A percentile compares a stretch with the other conserved stretches of the same genome.
phyloP scores from a whole-genome alignment of 2,888 invertebrate genomes.

The Lepidocyrtoides sp. region DNA sequence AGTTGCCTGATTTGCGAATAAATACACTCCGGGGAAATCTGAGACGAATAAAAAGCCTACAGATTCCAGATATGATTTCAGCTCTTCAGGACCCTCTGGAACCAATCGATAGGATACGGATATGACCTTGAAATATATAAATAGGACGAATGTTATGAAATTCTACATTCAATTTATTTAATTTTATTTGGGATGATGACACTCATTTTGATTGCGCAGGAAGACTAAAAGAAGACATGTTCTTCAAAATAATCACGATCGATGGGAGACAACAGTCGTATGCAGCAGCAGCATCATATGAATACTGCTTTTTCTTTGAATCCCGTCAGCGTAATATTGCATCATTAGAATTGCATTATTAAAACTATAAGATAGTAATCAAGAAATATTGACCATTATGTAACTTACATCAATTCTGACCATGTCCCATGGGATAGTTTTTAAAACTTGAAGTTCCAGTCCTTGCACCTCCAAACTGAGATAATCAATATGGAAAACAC shows the following conservation, averaged over 20 bases:
- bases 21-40: constrained; percentile 54
- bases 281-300: not conserved
- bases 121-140: constrained; percentile 60
- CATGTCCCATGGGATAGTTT: constrained; percentile 68
- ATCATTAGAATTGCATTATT: no score
- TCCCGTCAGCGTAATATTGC: not conserved
- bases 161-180: no score
- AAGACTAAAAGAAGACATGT: not conserved
- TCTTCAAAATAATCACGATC: not conserved
- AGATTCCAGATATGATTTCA: constrained; percentile 65
- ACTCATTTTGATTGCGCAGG: not conserved
- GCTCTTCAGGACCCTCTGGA: constrained; percentile 67
- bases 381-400: not conserved
- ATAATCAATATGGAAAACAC: constrained; percentile 55
- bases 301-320: not conserved
- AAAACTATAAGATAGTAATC: not conserved
- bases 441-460: constrained; percentile 67
- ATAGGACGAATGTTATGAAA: no score
- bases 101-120: constrained; percentile 63
- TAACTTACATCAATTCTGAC: constrained; percentile 66
- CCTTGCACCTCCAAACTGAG: constrained; percentile 67
- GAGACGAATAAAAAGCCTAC: constrained; percentile 57
- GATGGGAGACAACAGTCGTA: not conserved
- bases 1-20: constrained; percentile 60
- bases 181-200: not conserved